phyloP scores from a whole-genome alignment of 2,113 vertebrate genomes.

The Cheirogaleus medius region DNA sequence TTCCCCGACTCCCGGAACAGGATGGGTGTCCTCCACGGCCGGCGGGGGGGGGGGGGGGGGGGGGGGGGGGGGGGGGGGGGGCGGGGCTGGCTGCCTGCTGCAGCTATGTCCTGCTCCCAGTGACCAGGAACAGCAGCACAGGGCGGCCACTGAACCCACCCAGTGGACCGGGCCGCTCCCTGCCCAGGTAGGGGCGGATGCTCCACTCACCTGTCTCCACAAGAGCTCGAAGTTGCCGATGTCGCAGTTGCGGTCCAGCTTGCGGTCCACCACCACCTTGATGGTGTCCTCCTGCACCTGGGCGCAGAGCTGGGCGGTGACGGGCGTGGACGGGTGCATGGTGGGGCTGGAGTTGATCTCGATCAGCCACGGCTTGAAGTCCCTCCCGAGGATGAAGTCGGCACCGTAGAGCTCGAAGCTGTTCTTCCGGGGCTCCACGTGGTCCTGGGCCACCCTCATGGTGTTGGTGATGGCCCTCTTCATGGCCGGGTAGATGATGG shows the following conservation, averaged over 20 bases:
- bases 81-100: too few species aligned
- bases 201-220: conserved; percentile 65
- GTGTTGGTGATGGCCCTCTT: conserved; percentile 70
- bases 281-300: conserved; percentile 79
- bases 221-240: conserved; percentile 76
- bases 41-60: fast-evolving
- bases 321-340: conserved; percentile 71
- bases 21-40: too few species aligned
- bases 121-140: too few species aligned
- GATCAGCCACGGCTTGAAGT: conserved; percentile 79
- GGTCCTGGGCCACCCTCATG: conserved; percentile 68
- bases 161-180: fast-evolving
- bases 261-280: conserved; percentile 76
- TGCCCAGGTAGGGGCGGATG: fast-evolving
- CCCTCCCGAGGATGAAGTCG: conserved; percentile 75
- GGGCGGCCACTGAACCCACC: background rate
- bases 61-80: too few species aligned
- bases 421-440: conserved; percentile 71
- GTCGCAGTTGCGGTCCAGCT: conserved; percentile 69
- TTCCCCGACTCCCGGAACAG: too few species aligned
- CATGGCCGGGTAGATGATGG: conserved; percentile 79
- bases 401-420: conserved; percentile 81
- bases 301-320: conserved; percentile 63
- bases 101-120: background rate
- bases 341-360: conserved; percentile 82